Percentiles rank a stretch among this genome's conserved stretches.
These are phyloP conservation scores for Pantherophis guttatus DNA, from an alignment of 2,113 vertebrate species.

Conservation along the genomic window DNA sequence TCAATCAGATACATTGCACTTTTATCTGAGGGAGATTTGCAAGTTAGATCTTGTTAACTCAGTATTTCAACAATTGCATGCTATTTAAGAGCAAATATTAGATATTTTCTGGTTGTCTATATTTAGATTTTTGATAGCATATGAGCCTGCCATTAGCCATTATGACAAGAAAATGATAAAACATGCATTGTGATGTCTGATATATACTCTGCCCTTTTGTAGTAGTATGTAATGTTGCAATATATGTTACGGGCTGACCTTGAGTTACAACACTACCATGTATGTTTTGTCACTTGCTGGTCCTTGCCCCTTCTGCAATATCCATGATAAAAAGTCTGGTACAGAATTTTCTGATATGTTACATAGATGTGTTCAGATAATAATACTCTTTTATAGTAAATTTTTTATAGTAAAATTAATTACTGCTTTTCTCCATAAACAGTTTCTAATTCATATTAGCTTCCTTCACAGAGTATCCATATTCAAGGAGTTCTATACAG, in stretches of 20 bases:
- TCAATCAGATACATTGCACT: neutral
- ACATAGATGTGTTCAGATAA: neutral
- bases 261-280: neutral
- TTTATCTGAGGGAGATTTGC: fast-evolving
- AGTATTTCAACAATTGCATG: neutral
- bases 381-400: neutral
- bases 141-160: neutral
- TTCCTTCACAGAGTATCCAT: neutral
- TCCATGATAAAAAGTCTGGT: neutral
- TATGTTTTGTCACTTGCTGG: neutral
- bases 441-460: neutral
- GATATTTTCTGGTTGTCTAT: neutral
- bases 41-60: neutral
- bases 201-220: neutral
- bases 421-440: neutral
- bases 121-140: neutral
- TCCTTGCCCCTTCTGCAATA: neutral
- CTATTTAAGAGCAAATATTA: neutral
- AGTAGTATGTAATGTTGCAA: neutral
- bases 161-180: neutral
- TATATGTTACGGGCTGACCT: neutral
- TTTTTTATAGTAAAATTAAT: neutral
- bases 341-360: neutral
- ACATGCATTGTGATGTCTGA: neutral
- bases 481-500: neutral